Conservation (phyloP, 2,113 vertebrate species). For the Acanthisitta chloris region DNA sequence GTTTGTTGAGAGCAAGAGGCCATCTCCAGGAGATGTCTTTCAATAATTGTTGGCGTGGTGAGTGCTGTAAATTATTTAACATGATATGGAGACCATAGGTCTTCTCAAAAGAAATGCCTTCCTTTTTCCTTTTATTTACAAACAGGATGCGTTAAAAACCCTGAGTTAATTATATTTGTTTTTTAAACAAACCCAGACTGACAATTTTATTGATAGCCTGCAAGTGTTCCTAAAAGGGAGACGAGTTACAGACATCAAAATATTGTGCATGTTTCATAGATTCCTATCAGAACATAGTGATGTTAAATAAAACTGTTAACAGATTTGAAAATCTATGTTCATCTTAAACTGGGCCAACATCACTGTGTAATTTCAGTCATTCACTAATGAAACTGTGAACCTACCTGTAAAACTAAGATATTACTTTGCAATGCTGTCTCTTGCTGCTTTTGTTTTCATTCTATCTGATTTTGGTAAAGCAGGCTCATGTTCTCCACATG, state of each 20-base stretch:
- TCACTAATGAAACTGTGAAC: background rate
- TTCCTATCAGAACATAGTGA: background rate
- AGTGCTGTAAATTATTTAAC: conserved; percentile 81
- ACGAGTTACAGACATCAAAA: conserved; percentile 23
- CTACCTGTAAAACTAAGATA: background rate
- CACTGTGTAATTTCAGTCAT: background rate
- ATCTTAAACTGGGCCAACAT: background rate
- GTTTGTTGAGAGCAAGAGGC: conserved; percentile 60
- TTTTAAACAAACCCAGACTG: conserved; percentile 46
- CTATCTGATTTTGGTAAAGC: background rate
- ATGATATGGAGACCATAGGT: background rate
- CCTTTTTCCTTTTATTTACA: conserved; percentile 46
- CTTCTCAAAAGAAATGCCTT: conserved; percentile 53
- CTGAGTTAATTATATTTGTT: conserved; percentile 37
- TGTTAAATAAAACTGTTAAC: conserved; percentile 1
- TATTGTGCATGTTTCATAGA: conserved; percentile 48
- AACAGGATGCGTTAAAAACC: conserved; percentile 58
- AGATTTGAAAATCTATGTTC: background rate
- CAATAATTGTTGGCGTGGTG: conserved; percentile 52
- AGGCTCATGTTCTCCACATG: background rate
- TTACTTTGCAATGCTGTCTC: background rate
- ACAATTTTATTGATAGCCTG: background rate
- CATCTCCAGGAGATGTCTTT: conserved; percentile 40
- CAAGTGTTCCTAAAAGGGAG: background rate
- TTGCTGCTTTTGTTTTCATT: background rate